Conservation (phyloP, 2,113 vertebrate genomes). For the Python bivittatus region DNA sequence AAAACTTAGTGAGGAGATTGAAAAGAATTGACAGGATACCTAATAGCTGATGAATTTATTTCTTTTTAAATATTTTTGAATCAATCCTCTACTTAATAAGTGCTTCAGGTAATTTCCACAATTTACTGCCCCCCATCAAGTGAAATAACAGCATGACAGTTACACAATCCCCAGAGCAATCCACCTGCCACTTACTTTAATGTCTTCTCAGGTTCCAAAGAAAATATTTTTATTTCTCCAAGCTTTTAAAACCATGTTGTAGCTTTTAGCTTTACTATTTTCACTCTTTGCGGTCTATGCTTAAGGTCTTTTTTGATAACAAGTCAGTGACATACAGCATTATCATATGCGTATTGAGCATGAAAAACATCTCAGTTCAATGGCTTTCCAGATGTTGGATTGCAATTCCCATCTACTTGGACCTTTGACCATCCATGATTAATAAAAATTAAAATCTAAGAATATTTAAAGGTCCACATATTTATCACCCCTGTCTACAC, state of each 20-base stretch:
- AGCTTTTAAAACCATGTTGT: neutral
- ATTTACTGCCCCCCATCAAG: neutral
- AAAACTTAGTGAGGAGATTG: constrained; percentile 17
- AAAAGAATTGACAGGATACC: neutral
- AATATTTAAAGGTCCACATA: neutral
- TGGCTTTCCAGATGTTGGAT: neutral
- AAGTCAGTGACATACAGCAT: neutral
- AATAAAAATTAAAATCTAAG: neutral
- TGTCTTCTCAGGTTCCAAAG: neutral
- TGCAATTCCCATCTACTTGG: neutral
- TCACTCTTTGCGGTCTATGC: neutral
- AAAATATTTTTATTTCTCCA: neutral
- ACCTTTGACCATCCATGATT: neutral
- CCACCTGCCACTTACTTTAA: neutral
- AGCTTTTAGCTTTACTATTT: neutral
- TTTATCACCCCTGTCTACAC: neutral
- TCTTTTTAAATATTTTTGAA: neutral
- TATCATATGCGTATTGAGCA: neutral
- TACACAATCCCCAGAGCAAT: neutral
- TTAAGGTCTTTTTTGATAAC: neutral
- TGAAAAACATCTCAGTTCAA: neutral
- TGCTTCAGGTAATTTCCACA: neutral
- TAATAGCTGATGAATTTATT: neutral
- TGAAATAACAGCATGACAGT: neutral
- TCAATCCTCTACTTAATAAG: neutral